Base-by-base conservation (phyloP, 2,797 vertebrate genomes). In the Rhincodon typus region DNA sequence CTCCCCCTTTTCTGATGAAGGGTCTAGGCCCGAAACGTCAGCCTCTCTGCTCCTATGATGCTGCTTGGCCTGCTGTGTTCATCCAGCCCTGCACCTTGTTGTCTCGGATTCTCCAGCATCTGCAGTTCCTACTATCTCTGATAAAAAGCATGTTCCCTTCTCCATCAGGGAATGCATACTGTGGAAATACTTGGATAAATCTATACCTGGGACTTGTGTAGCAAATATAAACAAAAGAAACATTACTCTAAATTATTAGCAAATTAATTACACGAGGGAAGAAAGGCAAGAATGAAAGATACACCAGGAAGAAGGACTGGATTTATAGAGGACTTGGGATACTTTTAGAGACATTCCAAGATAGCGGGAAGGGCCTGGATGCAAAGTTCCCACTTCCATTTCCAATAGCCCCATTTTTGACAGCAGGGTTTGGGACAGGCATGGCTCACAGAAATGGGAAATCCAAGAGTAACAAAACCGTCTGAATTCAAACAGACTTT, bases 151-250 rank as follows among this genome's bases (percentile, higher is more conserved):
- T 66, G 62, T 42, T 42, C n/a, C 62, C 8, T 69, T 93, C 66
- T 67, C 62, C 25, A 21, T 93, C 66, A 23, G 90, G 62, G 90
- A 93, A 93, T 42, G 69, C 90, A 42, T 93, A 38, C 38, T 42
- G 90, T 93, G 42, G 34, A 93, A 42, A n/a, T n/a, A 19, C n/a
- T 42, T 25, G 21, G 62, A 93, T 93, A 93, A 93, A 93, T 93
- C n/a, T 69, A 93, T 93, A 69, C 17, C 62, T 4, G 25, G 62
- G 62, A 93, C 67, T 93, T 69, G 62, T 38, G 38, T 27, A 69
- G 66, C 62, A 69, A 93, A 66, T 69, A n/a, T 69, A 69, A 62
- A 38, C 21, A 93, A 67, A 93, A 69, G 42, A 69, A 42, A n/a
- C 21, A 93, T 93, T 42, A 69, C 21, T 66, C 42, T 38, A 67